These are phyloP conservation scores for Cladorhizidae sp. DNA, from an alignment of 37 sponge, comb jelly and placozoan genomes.

Conservation along the genomic window DNA sequence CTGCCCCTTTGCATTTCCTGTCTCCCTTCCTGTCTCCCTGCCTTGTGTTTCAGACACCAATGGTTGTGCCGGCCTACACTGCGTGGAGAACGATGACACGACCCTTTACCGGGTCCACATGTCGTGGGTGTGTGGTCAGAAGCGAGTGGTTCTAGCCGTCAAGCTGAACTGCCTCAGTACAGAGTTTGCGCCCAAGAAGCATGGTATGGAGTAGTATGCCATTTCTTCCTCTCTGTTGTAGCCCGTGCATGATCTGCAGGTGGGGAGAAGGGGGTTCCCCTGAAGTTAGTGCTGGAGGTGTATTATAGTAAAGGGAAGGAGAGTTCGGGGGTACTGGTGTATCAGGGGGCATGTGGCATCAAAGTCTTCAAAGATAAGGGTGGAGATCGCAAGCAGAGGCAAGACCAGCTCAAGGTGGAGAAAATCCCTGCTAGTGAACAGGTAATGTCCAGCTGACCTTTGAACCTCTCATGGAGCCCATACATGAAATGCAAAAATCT, in stretches of 20 bases:
- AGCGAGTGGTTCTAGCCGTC: slow-evolving; percentile 30
- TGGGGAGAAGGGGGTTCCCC: slow-evolving; percentile 78
- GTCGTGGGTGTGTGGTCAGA: slow-evolving; percentile 36
- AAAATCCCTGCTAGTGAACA: slow-evolving; percentile 50
- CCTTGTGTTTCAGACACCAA: slow-evolving; percentile 19
- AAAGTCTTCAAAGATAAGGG: slow-evolving; percentile 77
- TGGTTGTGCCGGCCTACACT: slow-evolving; percentile 40
- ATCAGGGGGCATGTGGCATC: slow-evolving; percentile 12
- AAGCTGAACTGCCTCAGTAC: slow-evolving; percentile 69
- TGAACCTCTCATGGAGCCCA: no score
- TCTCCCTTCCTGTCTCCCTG: no score
- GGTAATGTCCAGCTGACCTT: no score
- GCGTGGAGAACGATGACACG: slow-evolving; percentile 18
- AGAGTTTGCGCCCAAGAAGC: slow-evolving; percentile 77
- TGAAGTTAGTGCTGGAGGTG: slow-evolving; percentile 49
- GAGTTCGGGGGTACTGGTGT: neutral
- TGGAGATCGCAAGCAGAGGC: slow-evolving; percentile 72
- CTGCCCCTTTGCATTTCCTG: no score
- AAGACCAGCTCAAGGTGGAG: slow-evolving; percentile 61
- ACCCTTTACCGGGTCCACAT: slow-evolving; percentile 26
- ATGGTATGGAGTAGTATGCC: no score
- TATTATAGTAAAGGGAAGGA: neutral
- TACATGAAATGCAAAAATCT: no score
- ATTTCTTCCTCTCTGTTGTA: neutral
- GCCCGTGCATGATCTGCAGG: slow-evolving; percentile 19